Conservation (phyloP, 2,888 invertebrate species). For the Opisthograptis luteolata region DNA sequence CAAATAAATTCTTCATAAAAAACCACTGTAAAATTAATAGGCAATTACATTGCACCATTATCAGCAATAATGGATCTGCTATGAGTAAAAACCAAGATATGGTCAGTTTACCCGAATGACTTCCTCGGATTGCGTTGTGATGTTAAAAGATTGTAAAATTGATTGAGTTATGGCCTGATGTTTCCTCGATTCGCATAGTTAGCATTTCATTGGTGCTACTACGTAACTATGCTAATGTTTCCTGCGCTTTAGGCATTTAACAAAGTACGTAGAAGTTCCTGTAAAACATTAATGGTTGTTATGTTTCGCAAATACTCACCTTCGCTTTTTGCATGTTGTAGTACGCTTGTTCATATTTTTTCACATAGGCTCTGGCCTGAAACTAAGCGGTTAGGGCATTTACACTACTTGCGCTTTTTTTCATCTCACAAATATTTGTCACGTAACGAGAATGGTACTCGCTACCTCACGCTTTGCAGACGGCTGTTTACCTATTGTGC, state of each 20-base stretch:
- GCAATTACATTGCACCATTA: constrained; percentile 41
- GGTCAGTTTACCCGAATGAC: constrained; percentile 56
- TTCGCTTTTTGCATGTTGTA: constrained; percentile 7
- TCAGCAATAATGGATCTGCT: constrained; percentile 33
- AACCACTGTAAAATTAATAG: constrained; percentile 42
- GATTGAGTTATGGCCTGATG: constrained; percentile 51
- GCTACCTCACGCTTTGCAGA: no score
- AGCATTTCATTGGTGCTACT: constrained; percentile 48
- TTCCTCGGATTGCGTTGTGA: constrained; percentile 49
- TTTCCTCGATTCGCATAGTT: constrained; percentile 58
- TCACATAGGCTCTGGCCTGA: no score
- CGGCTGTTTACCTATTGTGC: no score
- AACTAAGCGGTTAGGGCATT: no score
- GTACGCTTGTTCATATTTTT: no score
- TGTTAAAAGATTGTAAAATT: constrained; percentile 52
- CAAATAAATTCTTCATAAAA: constrained; percentile 30
- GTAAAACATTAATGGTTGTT: constrained; percentile 2
- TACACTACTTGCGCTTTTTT: no score
- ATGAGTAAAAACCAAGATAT: constrained; percentile 44
- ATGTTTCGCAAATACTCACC: constrained; percentile 5
- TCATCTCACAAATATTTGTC: no score
- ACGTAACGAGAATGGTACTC: no score
- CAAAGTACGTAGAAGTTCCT: constrained; percentile 38
- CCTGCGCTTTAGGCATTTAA: constrained; percentile 52
- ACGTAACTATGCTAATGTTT: constrained; percentile 45